These are phyloP conservation scores for Malurus leucopterus DNA, from an alignment of 2,797 vertebrate species.

Conservation along the genomic window DNA sequence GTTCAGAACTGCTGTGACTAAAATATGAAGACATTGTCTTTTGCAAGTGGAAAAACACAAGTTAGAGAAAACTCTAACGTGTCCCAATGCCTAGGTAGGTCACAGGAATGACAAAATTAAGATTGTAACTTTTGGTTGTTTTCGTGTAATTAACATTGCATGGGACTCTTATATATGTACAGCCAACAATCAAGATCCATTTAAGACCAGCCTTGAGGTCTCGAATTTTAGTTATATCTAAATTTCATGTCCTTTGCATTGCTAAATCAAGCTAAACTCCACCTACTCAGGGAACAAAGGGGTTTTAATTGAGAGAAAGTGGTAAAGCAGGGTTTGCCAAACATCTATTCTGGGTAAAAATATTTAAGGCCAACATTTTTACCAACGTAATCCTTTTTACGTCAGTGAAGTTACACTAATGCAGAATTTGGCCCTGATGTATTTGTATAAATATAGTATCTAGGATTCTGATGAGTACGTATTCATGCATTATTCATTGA, in stretches of 20 bases:
- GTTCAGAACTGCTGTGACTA: neutral
- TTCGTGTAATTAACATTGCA: neutral
- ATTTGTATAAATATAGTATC: slow-evolving; percentile 26
- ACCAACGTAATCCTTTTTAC: neutral
- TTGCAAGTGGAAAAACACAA: neutral
- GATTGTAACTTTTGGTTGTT: neutral
- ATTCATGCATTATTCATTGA: slow-evolving; percentile 27
- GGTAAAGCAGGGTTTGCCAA: neutral
- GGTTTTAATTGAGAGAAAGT: neutral
- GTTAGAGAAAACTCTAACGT: neutral
- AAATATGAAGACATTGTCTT: neutral
- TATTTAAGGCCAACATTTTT: neutral
- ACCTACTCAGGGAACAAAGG: neutral
- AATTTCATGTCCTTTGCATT: neutral
- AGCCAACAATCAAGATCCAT: neutral
- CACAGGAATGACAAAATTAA: neutral
- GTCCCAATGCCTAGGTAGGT: neutral
- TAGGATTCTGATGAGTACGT: neutral
- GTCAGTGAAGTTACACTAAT: slow-evolving; percentile 8
- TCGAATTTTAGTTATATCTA: neutral
- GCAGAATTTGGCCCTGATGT: slow-evolving; percentile 5
- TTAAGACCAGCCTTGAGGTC: neutral
- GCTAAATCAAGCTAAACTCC: neutral
- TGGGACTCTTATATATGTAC: neutral
- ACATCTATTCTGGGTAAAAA: slow-evolving; percentile 3